Evolutionary conservation across 2,797 vertebrate genomes (phyloP).

Genomic region (Falco naumanni): DNA sequence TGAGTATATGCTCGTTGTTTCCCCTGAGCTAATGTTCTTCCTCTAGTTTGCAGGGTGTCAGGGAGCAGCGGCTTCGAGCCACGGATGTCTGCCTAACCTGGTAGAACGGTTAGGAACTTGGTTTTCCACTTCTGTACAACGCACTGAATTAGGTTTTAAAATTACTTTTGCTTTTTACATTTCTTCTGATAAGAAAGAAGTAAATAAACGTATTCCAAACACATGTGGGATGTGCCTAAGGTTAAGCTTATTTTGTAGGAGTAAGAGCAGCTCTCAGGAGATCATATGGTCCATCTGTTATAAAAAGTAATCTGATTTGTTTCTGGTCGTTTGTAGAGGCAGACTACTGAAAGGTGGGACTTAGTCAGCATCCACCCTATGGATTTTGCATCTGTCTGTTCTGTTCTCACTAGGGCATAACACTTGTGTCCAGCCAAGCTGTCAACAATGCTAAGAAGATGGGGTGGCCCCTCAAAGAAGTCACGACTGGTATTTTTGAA

Average conservation of each 20-base stretch:
- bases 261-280: neutral
- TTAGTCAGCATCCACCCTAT: neutral
- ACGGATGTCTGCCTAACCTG: neutral
- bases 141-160: neutral
- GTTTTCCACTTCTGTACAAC: neutral
- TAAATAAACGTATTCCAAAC: neutral
- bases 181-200: neutral
- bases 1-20: neutral
- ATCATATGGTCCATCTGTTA: fast-evolving
- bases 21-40: neutral
- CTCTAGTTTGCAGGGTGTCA: neutral
- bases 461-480: constrained; percentile 88
- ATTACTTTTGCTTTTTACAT: neutral
- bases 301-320: neutral
- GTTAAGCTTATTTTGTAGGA: neutral
- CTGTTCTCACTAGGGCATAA: constrained; percentile 83
- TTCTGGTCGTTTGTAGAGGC: neutral
- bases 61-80: neutral
- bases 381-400: neutral
- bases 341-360: neutral
- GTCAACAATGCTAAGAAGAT: constrained; percentile 87
- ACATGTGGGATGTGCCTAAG: fast-evolving
- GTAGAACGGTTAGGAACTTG: neutral
- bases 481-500: constrained; percentile 83
- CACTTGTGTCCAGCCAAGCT: constrained; percentile 89